Evolutionary conservation across 2,113 vertebrate genomes (phyloP), one percentile per base, ranked within the genome.

Genomic region (Pyrgilauda ruficollis): DNA sequence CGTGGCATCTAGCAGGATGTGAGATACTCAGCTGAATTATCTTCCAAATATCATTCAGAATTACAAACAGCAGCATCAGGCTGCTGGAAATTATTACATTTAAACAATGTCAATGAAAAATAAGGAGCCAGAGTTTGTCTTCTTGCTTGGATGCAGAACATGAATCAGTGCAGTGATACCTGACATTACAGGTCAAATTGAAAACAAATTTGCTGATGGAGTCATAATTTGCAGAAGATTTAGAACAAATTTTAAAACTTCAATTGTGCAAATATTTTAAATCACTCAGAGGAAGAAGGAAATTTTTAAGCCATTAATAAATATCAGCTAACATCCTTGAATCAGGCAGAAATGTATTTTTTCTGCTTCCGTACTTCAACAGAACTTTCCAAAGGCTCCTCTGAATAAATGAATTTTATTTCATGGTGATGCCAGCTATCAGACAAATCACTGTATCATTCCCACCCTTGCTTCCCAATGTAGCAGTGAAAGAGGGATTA

Each of bases 201-300:
- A 93, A 96, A 93, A 94, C 59, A 92, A 93, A 90, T 90, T 94
- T 91, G 55, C 67, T 84, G 72, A 91, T 69, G 63, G 55, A 84
- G 50, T n/a, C 78, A 67, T 80, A 80, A 96, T 96, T 88, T 96
- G 67, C 82, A 80, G 70, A 85, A 94, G 82, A 85, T 76, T 85
- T 70, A 79, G 68, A 90, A 49, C 21, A 87, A 84, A 82, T 82
- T 90, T 85, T 88, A 37, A 44, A 87, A 61, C 26, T 91, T 89
- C 49, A 73, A 15, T 91, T 83, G 33, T 13, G 12, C 50, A 83
- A 83, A 93, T 49, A 88, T 50, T 96, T 94, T 85, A 93, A 96
- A 93, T 74, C 84, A 77, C 75, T 80, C 2, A 9, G 46, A 75
- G 26, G 53, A 75, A 83, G 46, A 73, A 62, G 35, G 9, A 87